Base-by-base conservation (phyloP, 2,888 invertebrate genomes). In the Acanthosepion pharaonis region DNA sequence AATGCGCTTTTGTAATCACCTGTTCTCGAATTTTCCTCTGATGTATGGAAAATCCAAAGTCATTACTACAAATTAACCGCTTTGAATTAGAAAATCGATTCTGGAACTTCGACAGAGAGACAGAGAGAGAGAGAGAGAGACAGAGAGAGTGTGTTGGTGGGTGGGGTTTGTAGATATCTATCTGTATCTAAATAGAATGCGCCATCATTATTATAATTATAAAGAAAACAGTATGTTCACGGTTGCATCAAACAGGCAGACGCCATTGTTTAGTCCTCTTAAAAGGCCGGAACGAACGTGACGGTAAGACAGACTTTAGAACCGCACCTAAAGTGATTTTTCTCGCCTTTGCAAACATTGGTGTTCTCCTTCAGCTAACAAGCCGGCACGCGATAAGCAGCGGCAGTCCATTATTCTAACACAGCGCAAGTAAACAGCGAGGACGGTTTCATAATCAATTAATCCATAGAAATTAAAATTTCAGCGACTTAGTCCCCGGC, bases 361-460 rank as follows among this genome's bases (percentile, higher is more conserved):
- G 33, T 78, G 78, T 78, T 78, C 78, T 23, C 78, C 78, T n/a
- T 9, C 78, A n/a, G n/a, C 78, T 78, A 78, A 78, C 78, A 78
- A 78, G 78, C 78, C 78, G 78, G 78, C 78, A 78, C 78, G 78
- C 78, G 78, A 78, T 78, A 78, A 78, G n/a, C n/a, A n/a, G n/a
- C n/a, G 15, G 78, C n/a, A 15, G n/a, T 78, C 78, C 78, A 78
- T 78, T n/a, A 78, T 78, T n/a, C 78, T 9, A 78, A 78, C 78
- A 78, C n/a, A n/a, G n/a, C n/a, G 78, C 78, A 78, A 78, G 78
- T 78, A 78, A 78, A 78, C 78, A 78, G 78, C 78, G 78, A 78
- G 93, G 93, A 18, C 53, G 93, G n/a, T 93, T 93, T 53, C 28
- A 93, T 93, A 53, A 93, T 93, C 93, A 93, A 93, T 93, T 93